Base-by-base conservation (phyloP, 2,888 invertebrate genomes). In the Nyleta sp. region DNA sequence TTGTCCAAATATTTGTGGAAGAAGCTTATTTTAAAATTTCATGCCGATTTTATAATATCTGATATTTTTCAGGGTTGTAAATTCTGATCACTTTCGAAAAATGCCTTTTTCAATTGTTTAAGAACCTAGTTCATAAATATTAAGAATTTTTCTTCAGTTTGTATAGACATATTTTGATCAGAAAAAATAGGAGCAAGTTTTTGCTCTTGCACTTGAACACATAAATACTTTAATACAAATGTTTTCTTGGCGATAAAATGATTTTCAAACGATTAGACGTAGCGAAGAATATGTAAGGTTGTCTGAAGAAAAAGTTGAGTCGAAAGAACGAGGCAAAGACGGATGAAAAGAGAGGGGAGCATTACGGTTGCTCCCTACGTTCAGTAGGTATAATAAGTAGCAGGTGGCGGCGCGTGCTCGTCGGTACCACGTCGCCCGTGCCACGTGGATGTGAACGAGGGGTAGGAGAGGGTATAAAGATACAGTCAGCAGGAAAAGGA, bases 321-420 rank as follows among this genome's bases (percentile, higher is more conserved):
- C 64, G 50, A 64, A 55, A 40, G 57, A 48, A 28, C 57, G 50
- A 31, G 22, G 22, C 15, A 44, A 64, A 53, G 57, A 35, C 44
- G 50, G 15, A 35, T 40, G 52, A 53, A 70, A 57, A 42, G 67
- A 60, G 67, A 60, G 71, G 62, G 57, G 18, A 53, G 68, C 57
- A 68, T 60, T 64, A 81, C 60, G 72, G 65, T 68, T 68, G 72
- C 60, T 78, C 65, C 67, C 72, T 71, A 35, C 52, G 62, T 48
- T 76, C 62, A 60, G 82, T 68, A 79, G 78, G 82, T 82, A 83
- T 85, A 84, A 85, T 85, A 82, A 83, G 84, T 80, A 83, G 84
- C 84, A 84, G 84, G 84, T 84, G 84, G 82, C 80, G 83, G 81
- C 84, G 84, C 84, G 83, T 84, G 84, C 83, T 83, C 77, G 60